Percentiles rank a stretch among this genome's conserved stretches.
Conservation (phyloP, 2,113 vertebrate species). For the Paedocypris sp. region DNA sequence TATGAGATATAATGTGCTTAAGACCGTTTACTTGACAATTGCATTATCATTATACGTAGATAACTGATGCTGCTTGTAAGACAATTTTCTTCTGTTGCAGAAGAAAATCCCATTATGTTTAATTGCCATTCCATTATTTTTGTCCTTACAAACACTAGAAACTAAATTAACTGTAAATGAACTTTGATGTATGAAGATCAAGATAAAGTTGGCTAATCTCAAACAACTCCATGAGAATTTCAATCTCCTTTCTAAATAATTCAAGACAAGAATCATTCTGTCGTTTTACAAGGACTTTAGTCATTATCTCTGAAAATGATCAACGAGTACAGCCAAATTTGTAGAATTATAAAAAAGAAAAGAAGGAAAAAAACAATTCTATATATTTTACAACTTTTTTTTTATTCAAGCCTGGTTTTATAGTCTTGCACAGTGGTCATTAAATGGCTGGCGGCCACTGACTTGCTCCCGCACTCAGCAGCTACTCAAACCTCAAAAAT, state of each 20-base stretch:
- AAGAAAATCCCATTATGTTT: not conserved
- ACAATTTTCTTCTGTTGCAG: not conserved
- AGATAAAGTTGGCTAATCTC: no score
- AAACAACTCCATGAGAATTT: no score
- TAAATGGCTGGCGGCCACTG: conserved; percentile 13
- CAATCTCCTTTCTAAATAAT: no score
- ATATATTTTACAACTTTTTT: conserved; percentile 1
- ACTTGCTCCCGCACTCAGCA: conserved; percentile 11
- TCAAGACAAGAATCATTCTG: no score
- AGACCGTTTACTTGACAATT: not conserved
- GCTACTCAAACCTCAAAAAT: not conserved
- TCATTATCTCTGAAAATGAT: conserved; percentile 14
- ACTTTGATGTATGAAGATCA: no score
- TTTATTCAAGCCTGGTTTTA: conserved; percentile 14
- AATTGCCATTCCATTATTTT: not conserved
- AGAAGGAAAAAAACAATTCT: conserved; percentile 2
- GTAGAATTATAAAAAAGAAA: conserved; percentile 13
- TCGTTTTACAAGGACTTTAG: no score
- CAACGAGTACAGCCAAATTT: not conserved
- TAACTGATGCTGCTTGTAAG: not conserved
- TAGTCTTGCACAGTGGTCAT: conserved; percentile 1
- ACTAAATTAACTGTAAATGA: no score
- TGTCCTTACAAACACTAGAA: not conserved
- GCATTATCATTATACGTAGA: not conserved
- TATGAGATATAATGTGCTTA: not conserved